These are phyloP conservation scores for Lacerta viridis DNA, from an alignment of 2,797 vertebrate species.

Conservation along the genomic window DNA sequence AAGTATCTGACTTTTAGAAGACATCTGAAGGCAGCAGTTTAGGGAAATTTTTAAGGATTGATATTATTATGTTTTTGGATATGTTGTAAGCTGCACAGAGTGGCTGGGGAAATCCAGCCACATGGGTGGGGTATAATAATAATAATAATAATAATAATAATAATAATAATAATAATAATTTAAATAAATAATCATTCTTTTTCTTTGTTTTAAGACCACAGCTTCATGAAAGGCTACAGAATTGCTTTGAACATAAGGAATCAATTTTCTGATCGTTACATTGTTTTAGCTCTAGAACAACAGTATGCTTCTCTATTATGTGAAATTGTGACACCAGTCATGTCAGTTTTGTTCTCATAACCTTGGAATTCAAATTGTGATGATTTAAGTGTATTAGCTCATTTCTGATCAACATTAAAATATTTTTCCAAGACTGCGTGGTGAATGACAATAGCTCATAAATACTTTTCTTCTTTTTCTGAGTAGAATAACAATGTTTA, in stretches of 20 bases:
- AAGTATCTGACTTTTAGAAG: too few relatives aligned
- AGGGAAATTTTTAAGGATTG: too few relatives aligned
- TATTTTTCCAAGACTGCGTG: slow-evolving; percentile 39
- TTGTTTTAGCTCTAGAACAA: slow-evolving; percentile 61
- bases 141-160: too few relatives aligned
- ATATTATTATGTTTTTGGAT: too few relatives aligned
- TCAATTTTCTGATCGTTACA: slow-evolving; percentile 63
- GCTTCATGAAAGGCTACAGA: slow-evolving; percentile 56
- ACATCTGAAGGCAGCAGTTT: too few relatives aligned
- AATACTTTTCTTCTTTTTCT: slow-evolving; percentile 33
- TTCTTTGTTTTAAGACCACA: slow-evolving; percentile 58
- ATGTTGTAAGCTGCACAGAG: too few relatives aligned
- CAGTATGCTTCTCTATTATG: slow-evolving; percentile 56
- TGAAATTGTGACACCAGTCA: slow-evolving; percentile 58
- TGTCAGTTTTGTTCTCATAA: slow-evolving; percentile 66
- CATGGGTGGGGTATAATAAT: too few relatives aligned
- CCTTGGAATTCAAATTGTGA: slow-evolving; percentile 69
- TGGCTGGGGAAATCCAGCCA: too few relatives aligned
- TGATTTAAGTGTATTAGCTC: slow-evolving; percentile 63
- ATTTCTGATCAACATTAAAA: slow-evolving; percentile 58
- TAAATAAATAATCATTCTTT: slow-evolving; percentile 42
- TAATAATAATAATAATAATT: neutral
- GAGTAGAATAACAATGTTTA: slow-evolving; percentile 32
- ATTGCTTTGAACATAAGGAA: slow-evolving; percentile 65
- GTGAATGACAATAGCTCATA: slow-evolving; percentile 18